These are phyloP conservation scores for Rotaria socialis DNA, from an alignment of 2,888 invertebrate species.

Conservation along the genomic window DNA sequence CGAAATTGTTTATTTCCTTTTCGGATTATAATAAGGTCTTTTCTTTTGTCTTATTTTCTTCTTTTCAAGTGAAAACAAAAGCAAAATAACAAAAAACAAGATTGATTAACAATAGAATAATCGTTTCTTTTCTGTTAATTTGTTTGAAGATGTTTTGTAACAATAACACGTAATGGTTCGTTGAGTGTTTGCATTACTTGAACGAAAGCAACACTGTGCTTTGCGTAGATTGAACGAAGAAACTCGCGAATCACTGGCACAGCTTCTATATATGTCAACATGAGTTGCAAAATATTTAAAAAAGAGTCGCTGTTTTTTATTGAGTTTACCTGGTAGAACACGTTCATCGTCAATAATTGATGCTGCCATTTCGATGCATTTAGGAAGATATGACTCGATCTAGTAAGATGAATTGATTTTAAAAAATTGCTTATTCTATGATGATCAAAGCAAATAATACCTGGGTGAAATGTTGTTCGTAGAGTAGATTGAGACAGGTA, in stretches of 20 bases:
- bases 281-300: not conserved
- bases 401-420: not conserved
- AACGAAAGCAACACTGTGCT: not conserved
- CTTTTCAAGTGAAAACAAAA: not conserved
- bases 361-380: constrained; percentile 25
- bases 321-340: not conserved
- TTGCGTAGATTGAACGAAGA: not conserved
- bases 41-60: not conserved
- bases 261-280: not conserved
- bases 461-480: constrained; percentile 65
- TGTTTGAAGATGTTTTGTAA: constrained; percentile 30
- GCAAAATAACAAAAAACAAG: not conserved
- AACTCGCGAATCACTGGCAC: not conserved
- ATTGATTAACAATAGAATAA: not conserved
- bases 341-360: not conserved
- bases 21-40: not conserved
- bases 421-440: not conserved
- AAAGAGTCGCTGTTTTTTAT: not conserved
- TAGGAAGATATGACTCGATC: constrained; percentile 18
- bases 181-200: not conserved
- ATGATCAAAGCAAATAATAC: constrained; percentile 47
- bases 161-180: not conserved
- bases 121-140: not conserved
- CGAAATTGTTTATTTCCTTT: too few species aligned
- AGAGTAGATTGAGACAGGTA: constrained; percentile 67